A percentile compares a stretch with the other conserved stretches of the same genome.
Conservation (phyloP, 2,113 vertebrate species). For the Arizona elegans region DNA sequence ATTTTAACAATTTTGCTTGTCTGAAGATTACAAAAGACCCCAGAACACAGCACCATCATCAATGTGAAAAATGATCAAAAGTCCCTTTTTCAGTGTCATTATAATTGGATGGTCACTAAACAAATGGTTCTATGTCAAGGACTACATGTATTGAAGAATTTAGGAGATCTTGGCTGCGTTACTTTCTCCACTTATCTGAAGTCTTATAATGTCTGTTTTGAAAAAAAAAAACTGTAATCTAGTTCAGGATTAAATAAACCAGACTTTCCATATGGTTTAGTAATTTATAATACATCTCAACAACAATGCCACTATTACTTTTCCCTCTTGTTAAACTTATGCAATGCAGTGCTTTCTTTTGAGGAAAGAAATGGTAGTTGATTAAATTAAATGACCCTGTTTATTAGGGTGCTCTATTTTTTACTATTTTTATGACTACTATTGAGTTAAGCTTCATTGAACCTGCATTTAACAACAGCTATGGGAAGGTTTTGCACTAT, state of each 20-base stretch:
- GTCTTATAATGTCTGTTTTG: background rate
- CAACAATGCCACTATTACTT: background rate
- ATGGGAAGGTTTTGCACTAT: background rate
- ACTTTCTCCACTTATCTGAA: background rate
- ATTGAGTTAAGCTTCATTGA: background rate
- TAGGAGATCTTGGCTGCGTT: background rate
- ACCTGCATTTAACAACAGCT: background rate
- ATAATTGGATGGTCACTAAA: too few species aligned
- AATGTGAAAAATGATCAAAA: background rate
- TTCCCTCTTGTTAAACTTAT: background rate
- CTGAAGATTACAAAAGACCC: background rate
- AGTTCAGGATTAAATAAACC: background rate
- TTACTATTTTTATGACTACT: background rate
- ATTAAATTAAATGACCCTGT: background rate
- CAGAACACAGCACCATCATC: background rate
- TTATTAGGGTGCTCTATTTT: background rate
- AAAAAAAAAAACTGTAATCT: background rate
- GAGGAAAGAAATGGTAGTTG: background rate
- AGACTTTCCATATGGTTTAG: background rate
- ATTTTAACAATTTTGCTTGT: background rate
- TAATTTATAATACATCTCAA: background rate
- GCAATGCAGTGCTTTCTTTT: background rate
- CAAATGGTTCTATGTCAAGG: too few species aligned
- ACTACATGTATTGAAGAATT: background rate
- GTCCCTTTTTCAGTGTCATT: too few species aligned